Conservation (phyloP, 2,113 vertebrate genomes). For the Hippocampus comes region DNA sequence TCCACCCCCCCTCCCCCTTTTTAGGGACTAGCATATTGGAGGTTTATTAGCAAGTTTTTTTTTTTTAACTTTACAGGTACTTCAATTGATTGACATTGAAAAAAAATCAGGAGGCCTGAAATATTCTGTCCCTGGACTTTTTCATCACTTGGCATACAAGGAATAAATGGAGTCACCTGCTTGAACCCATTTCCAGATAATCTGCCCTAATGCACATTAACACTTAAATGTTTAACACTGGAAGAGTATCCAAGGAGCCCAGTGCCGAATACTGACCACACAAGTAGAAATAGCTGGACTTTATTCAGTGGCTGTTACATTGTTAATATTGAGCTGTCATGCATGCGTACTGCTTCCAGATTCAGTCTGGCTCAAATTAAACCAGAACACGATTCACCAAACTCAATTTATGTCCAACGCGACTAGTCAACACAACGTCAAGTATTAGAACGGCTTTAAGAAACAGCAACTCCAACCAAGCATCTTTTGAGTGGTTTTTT, state of each 20-base stretch:
- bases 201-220: not conserved
- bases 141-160: not conserved
- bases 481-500: conserved; percentile 13
- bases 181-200: not conserved
- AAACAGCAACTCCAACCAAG: conserved; percentile 17
- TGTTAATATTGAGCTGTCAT: conserved; percentile 29
- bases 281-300: not conserved
- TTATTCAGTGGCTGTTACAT: not conserved
- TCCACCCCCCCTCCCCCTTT: too few relatives aligned
- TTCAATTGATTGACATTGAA: too few relatives aligned
- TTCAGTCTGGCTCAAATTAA: conserved; percentile 17
- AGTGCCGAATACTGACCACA: not conserved
- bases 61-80: too few relatives aligned
- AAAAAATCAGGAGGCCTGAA: not conserved
- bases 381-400: not conserved
- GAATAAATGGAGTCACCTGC: not conserved
- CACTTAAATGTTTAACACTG: not conserved
- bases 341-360: not conserved
- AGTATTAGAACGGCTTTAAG: not conserved
- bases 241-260: too few relatives aligned
- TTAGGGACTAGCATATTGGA: too few relatives aligned
- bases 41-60: too few relatives aligned
- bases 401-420: not conserved
- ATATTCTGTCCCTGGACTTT: not conserved
- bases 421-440: conserved; percentile 27